Base-by-base conservation (phyloP, 2,888 invertebrate species). In the Holacanthella duospinosa region DNA sequence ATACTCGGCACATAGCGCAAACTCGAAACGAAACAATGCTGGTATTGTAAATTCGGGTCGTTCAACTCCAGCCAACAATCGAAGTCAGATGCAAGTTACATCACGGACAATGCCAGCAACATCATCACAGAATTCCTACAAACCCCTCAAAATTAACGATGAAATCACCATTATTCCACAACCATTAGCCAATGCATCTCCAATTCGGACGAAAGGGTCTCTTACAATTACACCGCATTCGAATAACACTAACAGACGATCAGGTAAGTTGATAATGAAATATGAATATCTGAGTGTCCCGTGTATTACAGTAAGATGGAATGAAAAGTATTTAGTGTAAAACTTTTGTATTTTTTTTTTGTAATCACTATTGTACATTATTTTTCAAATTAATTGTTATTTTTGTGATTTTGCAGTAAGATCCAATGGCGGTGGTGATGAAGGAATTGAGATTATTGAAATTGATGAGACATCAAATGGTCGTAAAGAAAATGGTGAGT, bases 91-190 rank as follows among this genome's bases (percentile, higher is more conserved):
- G 65, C 72, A 72, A 65, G 66, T 68, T 55, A 66, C 66, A 29
- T 65, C 71, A 53, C 63, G 66, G 60, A 60, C 67, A n/a, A 63
- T 66, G 59, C 55, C 61, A 21, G 43, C 66, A 19, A 64, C 61
- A 16, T 61, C 68, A 21, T 59, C 57, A 43, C 68, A 69, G 55
- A 68, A 68, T 61, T 66, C 68, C 43, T 71, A 87, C 69, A 89
- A 89, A 76, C 89, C 91, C 59, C 77, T 90, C 68, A 89, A 89
- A 79, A 90, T 90, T 74, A 90, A 89, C 76, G 89, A 90, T 77
- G 90, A 90, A 79, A 90, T 91, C 74, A 90, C 90, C 66, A 90
- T 90, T 74, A 90, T 88, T 79, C 89, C 90, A 71, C 89, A 90
- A 77, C 87, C 90, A 26, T 65, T 71, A 69, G 84, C 85, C 44